phyloP scores from a whole-genome alignment of 2,113 vertebrate species.

The Hyperopisus bebe region DNA sequence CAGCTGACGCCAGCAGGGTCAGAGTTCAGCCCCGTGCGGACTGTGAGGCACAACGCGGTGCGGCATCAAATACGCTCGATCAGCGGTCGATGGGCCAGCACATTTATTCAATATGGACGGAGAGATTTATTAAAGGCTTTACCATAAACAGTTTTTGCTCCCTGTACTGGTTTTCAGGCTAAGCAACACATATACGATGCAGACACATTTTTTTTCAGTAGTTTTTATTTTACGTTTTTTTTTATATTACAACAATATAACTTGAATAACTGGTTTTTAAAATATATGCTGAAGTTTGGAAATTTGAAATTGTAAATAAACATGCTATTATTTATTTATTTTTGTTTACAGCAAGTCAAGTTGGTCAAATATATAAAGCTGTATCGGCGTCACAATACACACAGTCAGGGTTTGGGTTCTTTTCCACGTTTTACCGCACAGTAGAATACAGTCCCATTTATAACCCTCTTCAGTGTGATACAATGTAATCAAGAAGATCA shows the following conservation, averaged over 20 bases:
- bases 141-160: neutral
- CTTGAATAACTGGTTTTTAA: neutral
- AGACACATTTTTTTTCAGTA: neutral
- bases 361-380: neutral
- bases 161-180: neutral
- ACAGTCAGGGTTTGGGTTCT: neutral
- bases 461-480: neutral
- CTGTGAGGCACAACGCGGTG: neutral
- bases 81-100: neutral
- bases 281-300: neutral
- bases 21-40: conserved; percentile 16
- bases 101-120: neutral
- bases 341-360: neutral
- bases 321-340: neutral
- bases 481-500: neutral
- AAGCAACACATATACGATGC: neutral
- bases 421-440: neutral
- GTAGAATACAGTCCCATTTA: neutral
- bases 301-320: neutral
- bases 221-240: neutral
- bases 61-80: conserved; percentile 12
- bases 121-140: neutral
- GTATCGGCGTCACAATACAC: neutral
- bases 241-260: neutral
- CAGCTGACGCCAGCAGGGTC: neutral